A percentile compares a stretch with the other conserved stretches of the same genome.
Evolutionary conservation across 2,888 invertebrate species (phyloP).

Genomic region (Merodon equestris): DNA sequence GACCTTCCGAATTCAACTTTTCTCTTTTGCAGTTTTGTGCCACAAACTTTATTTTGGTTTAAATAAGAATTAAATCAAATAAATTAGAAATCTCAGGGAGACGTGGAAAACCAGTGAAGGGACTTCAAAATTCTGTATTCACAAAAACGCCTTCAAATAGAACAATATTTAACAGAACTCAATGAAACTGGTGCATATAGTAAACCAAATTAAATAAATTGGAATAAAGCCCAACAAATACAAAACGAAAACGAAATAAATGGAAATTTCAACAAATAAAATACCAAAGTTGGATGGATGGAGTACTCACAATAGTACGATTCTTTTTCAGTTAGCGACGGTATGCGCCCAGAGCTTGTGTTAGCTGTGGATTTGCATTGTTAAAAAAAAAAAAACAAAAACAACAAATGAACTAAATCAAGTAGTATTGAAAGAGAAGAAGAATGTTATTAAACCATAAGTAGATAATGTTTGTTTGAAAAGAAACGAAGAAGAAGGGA

Average conservation of each 20-base stretch:
- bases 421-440: conserved; percentile 24
- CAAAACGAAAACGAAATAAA: no score
- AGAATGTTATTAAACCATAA: conserved; percentile 26
- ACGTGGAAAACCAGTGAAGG: not conserved
- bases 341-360: conserved; percentile 80
- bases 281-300: conserved; percentile 42
- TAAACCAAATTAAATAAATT: conserved; percentile 23
- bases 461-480: conserved; percentile 12
- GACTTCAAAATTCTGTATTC: conserved; percentile 4
- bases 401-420: not conserved
- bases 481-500: not conserved
- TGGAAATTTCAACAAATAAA: conserved; percentile 5
- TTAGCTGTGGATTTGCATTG: conserved; percentile 80
- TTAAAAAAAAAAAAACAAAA: conserved; percentile 36
- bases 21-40: no score
- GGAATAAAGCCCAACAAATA: no score
- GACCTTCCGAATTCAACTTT: no score
- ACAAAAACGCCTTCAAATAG: conserved; percentile 19
- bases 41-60: no score
- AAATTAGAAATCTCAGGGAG: not conserved
- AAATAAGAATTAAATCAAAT: no score
- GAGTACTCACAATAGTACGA: conserved; percentile 82
- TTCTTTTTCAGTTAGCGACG: conserved; percentile 80
- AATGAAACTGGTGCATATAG: conserved; percentile 30
- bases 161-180: conserved; percentile 22